Evolutionary conservation across 2,888 invertebrate species (phyloP), one percentile per base, ranked within the genome.

Genomic region (Pterobdella sp.): DNA sequence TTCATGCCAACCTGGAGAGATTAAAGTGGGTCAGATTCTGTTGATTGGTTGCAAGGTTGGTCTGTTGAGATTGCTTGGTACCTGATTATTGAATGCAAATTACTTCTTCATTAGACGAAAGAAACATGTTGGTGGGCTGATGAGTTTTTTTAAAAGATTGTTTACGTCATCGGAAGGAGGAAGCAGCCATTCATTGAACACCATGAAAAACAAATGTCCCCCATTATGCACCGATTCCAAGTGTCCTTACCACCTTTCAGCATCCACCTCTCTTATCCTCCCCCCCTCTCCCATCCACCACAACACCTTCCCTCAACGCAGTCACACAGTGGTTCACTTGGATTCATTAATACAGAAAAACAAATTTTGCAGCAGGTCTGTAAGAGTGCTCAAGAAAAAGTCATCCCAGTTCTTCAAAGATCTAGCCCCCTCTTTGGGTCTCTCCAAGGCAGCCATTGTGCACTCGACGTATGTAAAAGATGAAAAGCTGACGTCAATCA

Each of bases 401-500:
- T 26, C 60, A 22, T 56, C 60, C n/a, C 18, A 22, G 60, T 56
- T 56, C n/a, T 56, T 56, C 60, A 56, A n/a, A 7, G 3, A 56
- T 22, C 26, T 56, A 26, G 60, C 60, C 3, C 67, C 67, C 31
- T 52, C 69, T n/a, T 29, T 69, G 49, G 42, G 69, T 31, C 69
- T 69, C 14, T 26, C 69, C 31, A 49, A 49, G 42, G 69, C 69
- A 14, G n/a, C 69, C 42, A 52, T 69, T 2, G 69, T 69, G 14
- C 49, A 49, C n/a, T 69, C 69, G 52, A 52, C 52, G 1, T 52
- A 69, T 34, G 52, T 52, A 36, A 18, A 42, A 26, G n/a, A 37
- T n/a, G n/a, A n/a, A 3, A 37, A 22, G 26, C 26, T 69, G n/a
- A 49, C 52, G 14, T 32, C 32, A 22, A 42, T 69, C 14, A 69